Base-by-base conservation (phyloP, 2,888 invertebrate genomes). In the Flabesymbios commensalis region DNA sequence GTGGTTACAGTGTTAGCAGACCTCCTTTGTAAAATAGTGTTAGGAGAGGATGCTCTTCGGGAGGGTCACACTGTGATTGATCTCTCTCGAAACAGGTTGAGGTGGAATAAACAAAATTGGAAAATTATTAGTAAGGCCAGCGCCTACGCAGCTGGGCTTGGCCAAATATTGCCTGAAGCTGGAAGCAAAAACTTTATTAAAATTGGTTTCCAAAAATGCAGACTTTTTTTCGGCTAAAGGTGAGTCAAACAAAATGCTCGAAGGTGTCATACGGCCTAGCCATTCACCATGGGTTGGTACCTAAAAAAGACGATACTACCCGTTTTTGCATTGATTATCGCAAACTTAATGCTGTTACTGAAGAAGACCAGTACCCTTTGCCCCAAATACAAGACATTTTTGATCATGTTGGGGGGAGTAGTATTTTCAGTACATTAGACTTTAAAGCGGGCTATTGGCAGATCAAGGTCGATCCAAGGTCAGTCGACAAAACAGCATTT, bases 151-250 rank as follows among this genome's bases (percentile, higher is more conserved):
- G 10, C 45, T 7, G 22, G 45, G n/a, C 10, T 45, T 19, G 45
- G 45, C 7, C 45, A 14, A 19, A 24, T 19, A 45, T 14, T 22
- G 7, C 45, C 45, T 7, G 45, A 19, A 22, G 22, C 45, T 7
- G 45, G 45, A 19, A 7, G 22, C 22, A 45, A 45, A 22, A 7
- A 7, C 10, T 45, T 45, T 10, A 22, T 19, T 45, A 10, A 22
- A n/a, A 10, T 22, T 45, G 17, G 7, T 45, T 10, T 7, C 17
- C n/a, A 45, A 45, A 45, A 45, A 45, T 45, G 45, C 45, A 24
- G 45, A 45, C 49, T 22, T 49, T 10, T 49, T 49, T 19, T 49
- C 49, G 7, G 49, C 24, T 26, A 49, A 49, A 28, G 49, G 45
- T 17, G 45, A 45, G 17, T 22, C n/a, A 22, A 45, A 45, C 24